These are phyloP conservation scores for Hybognathus amarus DNA, from an alignment of 2,797 vertebrate genomes.

Conservation along the genomic window DNA sequence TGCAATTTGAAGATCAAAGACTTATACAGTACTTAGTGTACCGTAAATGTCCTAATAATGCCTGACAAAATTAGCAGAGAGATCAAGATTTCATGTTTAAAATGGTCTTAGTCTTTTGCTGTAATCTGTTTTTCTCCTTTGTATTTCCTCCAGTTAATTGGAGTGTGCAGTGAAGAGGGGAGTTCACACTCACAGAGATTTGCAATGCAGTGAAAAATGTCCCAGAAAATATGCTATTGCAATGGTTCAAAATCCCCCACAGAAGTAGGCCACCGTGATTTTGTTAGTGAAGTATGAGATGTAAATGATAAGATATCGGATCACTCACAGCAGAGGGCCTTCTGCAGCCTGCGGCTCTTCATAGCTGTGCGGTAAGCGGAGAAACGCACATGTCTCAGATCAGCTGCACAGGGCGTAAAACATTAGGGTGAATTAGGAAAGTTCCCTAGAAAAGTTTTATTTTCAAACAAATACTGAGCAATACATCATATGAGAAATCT, in stretches of 20 bases:
- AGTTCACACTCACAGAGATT: background rate
- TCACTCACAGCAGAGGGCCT: slow-evolving; percentile 83
- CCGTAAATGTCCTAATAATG: slow-evolving; percentile 11
- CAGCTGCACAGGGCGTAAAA: slow-evolving; percentile 72
- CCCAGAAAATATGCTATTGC: background rate
- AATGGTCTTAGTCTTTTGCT: slow-evolving; percentile 27
- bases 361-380: slow-evolving; percentile 88
- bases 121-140: slow-evolving; percentile 22
- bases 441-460: background rate
- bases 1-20: slow-evolving; percentile 28
- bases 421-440: slow-evolving; percentile 28
- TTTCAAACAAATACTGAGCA: background rate
- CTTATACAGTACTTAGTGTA: background rate
- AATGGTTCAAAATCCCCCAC: background rate
- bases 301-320: background rate
- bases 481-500: background rate
- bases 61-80: slow-evolving; percentile 25
- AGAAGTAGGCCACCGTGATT: background rate
- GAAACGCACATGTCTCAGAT: slow-evolving; percentile 85
- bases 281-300: background rate
- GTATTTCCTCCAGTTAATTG: background rate
- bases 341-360: slow-evolving; percentile 85
- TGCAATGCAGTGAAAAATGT: slow-evolving; percentile 1
- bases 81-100: slow-evolving; percentile 15
- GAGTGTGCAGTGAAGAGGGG: background rate